phyloP scores from a whole-genome alignment of 2,888 invertebrate species.

The Ophion ventricosus region DNA sequence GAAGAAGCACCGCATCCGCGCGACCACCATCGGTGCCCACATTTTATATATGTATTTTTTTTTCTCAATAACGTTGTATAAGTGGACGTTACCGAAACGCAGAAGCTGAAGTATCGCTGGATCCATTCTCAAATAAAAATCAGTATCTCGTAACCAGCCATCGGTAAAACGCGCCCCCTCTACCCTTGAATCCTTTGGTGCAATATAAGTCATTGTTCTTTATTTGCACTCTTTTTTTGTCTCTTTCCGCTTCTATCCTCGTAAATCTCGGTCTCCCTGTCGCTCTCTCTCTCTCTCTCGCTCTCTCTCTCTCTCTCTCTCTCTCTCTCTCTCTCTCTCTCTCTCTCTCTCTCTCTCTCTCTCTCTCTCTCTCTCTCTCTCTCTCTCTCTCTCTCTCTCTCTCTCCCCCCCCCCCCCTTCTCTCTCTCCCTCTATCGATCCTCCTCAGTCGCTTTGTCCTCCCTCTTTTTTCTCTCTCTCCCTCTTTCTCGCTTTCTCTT shows the following conservation, averaged over 20 bases:
- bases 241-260: background rate
- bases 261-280: background rate
- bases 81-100: background rate
- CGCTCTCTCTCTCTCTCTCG: background rate
- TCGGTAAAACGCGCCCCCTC: too few species aligned
- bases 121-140: too few species aligned
- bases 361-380: conserved; percentile 3
- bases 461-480: background rate
- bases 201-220: background rate
- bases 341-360: background rate
- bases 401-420: too few species aligned
- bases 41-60: background rate
- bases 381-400: conserved; percentile 4
- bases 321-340: too few species aligned
- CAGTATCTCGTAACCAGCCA: too few species aligned
- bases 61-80: background rate
- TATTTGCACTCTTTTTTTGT: conserved; percentile 8
- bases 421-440: too few species aligned
- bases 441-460: too few species aligned
- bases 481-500: conserved; percentile 19
- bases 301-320: too few species aligned
- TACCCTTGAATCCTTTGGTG: too few species aligned
- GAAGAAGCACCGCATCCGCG: too few species aligned
- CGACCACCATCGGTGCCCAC: background rate
- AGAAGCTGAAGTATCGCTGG: too few species aligned